Conservation (phyloP, 1,140 invertebrate species). For the Pararge aegeria region DNA sequence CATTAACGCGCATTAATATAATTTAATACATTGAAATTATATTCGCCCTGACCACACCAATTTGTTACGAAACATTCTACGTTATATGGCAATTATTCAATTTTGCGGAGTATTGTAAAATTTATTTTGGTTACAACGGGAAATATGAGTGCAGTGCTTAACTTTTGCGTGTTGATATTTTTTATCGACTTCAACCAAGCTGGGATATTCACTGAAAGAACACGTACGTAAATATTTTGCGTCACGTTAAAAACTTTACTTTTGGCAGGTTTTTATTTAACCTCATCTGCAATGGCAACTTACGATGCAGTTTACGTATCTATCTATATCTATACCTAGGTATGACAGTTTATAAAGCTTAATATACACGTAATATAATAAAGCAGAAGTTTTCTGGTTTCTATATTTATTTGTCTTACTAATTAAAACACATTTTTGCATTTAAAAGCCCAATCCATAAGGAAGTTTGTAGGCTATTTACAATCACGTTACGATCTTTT, state of each 20-base stretch:
- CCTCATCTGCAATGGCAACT: too few relatives aligned
- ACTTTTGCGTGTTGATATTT: neutral
- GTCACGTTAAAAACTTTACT: neutral
- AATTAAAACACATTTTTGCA: too few relatives aligned
- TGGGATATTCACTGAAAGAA: neutral
- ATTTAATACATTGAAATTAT: slow-evolving; percentile 14
- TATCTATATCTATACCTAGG: too few relatives aligned
- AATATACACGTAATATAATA: too few relatives aligned
- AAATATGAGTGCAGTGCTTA: neutral
- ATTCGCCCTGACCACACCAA: slow-evolving; percentile 3
- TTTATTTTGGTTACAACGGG: neutral
- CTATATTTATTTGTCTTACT: too few relatives aligned
- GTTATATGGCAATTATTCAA: slow-evolving; percentile 7
- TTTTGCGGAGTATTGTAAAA: slow-evolving; percentile 4
- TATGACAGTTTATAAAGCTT: too few relatives aligned
- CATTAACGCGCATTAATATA: slow-evolving; percentile 6
- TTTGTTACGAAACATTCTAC: slow-evolving; percentile 2
- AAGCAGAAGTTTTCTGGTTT: too few relatives aligned
- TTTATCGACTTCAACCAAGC: neutral
- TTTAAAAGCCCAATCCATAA: too few relatives aligned
- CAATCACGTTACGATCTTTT: too few relatives aligned
- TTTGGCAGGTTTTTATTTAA: too few relatives aligned
- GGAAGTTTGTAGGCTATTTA: too few relatives aligned
- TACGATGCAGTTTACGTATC: too few relatives aligned
- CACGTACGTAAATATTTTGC: neutral